phyloP scores from a whole-genome alignment of 2,888 invertebrate species.

The Lepidonotus clava region DNA sequence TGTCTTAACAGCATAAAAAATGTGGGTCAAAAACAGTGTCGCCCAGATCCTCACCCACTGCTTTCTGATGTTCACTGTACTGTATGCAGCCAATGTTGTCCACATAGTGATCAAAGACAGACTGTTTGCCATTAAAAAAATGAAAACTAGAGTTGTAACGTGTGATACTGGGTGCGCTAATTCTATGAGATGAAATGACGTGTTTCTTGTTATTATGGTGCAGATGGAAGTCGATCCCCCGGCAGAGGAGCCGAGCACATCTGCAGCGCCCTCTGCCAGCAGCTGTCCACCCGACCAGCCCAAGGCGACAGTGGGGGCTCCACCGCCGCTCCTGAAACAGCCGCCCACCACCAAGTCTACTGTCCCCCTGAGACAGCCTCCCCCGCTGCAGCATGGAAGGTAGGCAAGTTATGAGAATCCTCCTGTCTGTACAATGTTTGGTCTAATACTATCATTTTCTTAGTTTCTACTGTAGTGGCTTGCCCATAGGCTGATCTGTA shows the following conservation, averaged over 20 bases:
- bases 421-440: background rate
- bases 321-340: constrained; percentile 36
- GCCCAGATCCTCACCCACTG: too few species aligned
- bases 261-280: constrained; percentile 10
- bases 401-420: background rate
- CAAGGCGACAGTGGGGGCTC: constrained; percentile 27
- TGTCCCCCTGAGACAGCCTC: background rate
- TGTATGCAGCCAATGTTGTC: too few species aligned
- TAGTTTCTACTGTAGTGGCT: background rate
- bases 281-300: background rate
- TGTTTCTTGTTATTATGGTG: too few species aligned
- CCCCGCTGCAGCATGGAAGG: constrained; percentile 21
- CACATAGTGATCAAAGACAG: too few species aligned
- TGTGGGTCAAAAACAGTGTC: too few species aligned
- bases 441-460: background rate
- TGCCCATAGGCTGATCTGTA: too few species aligned
- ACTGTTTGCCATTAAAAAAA: too few species aligned
- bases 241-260: background rate
- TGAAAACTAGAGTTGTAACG: too few species aligned
- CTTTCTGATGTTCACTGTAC: too few species aligned
- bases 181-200: too few species aligned
- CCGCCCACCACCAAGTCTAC: constrained; percentile 3
- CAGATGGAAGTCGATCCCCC: constrained; percentile 36
- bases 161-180: too few species aligned
- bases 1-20: too few species aligned